Evolutionary conservation across 2,113 vertebrate species (phyloP).

Genomic region (Microcebus murinus): DNA sequence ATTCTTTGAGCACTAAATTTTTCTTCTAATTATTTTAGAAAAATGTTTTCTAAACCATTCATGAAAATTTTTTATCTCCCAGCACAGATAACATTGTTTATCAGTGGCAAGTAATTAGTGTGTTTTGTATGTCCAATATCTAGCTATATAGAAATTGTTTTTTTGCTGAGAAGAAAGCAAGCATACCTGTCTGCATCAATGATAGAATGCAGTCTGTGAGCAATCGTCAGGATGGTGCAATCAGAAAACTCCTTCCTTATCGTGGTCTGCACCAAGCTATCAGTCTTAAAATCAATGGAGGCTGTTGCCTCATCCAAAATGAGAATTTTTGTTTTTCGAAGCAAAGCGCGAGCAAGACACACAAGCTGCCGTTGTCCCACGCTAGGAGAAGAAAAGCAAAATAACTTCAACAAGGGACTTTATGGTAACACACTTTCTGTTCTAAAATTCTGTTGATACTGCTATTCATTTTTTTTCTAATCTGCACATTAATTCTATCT

Average conservation of each 20-base stretch:
- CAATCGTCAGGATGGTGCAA: constrained; percentile 81
- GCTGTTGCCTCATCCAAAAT: constrained; percentile 83
- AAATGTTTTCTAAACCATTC: background rate
- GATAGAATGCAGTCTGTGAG: constrained; percentile 79
- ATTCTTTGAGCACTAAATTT: background rate
- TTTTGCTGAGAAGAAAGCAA: constrained; percentile 26
- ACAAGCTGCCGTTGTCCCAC: constrained; percentile 83
- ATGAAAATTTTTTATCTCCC: background rate
- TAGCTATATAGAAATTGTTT: background rate
- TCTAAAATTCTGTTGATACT: background rate
- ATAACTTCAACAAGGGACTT: background rate
- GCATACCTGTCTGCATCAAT: constrained; percentile 81
- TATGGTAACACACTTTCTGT: background rate
- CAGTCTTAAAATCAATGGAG: constrained; percentile 80
- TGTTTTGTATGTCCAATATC: background rate
- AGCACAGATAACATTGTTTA: background rate
- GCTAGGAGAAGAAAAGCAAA: constrained; percentile 61
- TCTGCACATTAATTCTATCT: background rate
- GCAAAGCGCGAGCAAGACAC: constrained; percentile 82
- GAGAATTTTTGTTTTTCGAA: constrained; percentile 82
- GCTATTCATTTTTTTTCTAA: background rate
- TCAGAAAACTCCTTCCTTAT: constrained; percentile 80
- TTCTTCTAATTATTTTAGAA: background rate
- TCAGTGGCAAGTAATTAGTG: background rate
- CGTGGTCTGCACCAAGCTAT: constrained; percentile 78